Percentiles rank a stretch among this genome's conserved stretches.
Conservation (phyloP, 2,888 invertebrate species). For the Molorchus minor region DNA sequence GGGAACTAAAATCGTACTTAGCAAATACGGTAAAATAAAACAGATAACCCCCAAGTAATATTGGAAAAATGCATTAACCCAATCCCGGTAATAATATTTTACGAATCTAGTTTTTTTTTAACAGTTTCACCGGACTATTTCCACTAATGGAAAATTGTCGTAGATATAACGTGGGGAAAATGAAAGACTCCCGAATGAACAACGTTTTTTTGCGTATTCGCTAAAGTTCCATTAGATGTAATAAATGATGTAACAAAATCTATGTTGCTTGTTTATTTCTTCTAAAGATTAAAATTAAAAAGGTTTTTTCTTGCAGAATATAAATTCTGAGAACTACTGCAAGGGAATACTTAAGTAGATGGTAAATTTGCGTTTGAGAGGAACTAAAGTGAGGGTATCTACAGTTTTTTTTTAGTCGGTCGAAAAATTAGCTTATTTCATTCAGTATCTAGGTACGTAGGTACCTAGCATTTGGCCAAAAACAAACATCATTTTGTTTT, state of each 20-base stretch:
- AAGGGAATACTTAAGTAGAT: conserved; percentile 42
- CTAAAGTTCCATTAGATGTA: conserved; percentile 55
- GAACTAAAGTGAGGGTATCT: no score
- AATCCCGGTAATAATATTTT: no score
- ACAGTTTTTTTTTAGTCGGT: no score
- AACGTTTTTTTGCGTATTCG: conserved; percentile 40
- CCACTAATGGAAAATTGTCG: background rate
- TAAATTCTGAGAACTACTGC: conserved; percentile 35
- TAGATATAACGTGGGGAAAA: conserved; percentile 26
- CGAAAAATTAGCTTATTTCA: no score
- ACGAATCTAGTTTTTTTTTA: background rate
- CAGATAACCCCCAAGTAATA: no score
- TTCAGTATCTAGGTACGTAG: no score
- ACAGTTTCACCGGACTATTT: background rate
- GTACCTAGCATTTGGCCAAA: no score
- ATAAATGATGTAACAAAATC: conserved; percentile 58
- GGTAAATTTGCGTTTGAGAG: conserved; percentile 36
- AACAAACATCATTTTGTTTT: no score
- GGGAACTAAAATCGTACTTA: no score
- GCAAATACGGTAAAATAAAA: no score
- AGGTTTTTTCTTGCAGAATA: conserved; percentile 38
- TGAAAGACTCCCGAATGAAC: conserved; percentile 31
- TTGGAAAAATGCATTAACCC: no score
- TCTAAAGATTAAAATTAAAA: conserved; percentile 50
- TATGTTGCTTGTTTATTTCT: conserved; percentile 52